phyloP scores from a whole-genome alignment of 2,888 invertebrate species.

The Tipula helvola region DNA sequence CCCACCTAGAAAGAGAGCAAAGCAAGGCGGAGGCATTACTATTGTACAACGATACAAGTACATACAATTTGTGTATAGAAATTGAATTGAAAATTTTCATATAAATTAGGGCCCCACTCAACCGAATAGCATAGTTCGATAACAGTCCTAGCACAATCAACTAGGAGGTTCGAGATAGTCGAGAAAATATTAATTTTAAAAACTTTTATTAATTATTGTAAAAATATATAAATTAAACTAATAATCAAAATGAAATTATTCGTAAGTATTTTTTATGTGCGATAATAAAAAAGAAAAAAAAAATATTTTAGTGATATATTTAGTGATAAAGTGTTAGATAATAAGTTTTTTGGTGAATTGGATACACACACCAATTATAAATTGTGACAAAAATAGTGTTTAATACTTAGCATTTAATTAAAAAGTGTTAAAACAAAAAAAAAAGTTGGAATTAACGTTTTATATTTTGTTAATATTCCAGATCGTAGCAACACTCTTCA shows the following conservation, averaged over 20 bases:
- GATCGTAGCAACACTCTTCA: constrained; percentile 26
- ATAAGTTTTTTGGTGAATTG: not conserved
- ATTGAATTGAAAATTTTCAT: constrained; percentile 17
- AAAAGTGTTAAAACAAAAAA: not conserved
- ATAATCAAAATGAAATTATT: constrained; percentile 16
- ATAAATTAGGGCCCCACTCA: constrained; percentile 34
- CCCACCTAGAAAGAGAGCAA: constrained; percentile 13
- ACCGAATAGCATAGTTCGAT: constrained; percentile 35
- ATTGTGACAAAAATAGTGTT: too few species aligned
- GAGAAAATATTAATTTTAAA: constrained; percentile 12
- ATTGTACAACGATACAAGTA: not conserved
- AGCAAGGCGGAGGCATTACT: constrained; percentile 4
- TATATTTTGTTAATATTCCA: not conserved
- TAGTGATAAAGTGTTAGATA: constrained; percentile 9
- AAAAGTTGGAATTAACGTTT: not conserved
- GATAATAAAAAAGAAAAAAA: not conserved
- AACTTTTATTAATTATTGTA: not conserved
- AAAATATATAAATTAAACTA: not conserved
- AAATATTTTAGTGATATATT: constrained; percentile 16
- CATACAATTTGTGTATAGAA: not conserved
- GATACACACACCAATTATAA: not conserved
- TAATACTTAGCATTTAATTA: not conserved
- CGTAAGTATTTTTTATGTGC: constrained; percentile 14
- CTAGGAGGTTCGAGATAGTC: constrained; percentile 32
- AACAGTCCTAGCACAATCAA: constrained; percentile 34